These are phyloP conservation scores for Leptinotarsa haldemani DNA, from an alignment of 2,888 invertebrate genomes.

Conservation along the genomic window DNA sequence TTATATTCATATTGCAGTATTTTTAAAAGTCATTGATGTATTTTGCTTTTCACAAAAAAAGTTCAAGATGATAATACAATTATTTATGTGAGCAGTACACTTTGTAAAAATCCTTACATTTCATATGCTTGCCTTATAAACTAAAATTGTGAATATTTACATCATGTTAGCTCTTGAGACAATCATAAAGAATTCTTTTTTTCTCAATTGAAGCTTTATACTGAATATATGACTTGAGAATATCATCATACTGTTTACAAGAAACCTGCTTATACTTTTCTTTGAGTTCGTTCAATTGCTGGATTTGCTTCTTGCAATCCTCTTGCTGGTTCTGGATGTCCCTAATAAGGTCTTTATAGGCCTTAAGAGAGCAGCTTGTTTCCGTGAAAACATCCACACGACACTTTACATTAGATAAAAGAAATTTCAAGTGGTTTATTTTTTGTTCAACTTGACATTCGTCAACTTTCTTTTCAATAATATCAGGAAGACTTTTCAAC, in stretches of 20 bases:
- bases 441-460: slow-evolving; percentile 60
- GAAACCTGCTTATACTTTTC: slow-evolving; percentile 63
- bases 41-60: not conserved
- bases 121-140: not conserved
- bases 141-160: slow-evolving; percentile 21
- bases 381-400: slow-evolving; percentile 64
- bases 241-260: slow-evolving; percentile 65
- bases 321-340: slow-evolving; percentile 62
- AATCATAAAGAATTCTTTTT: slow-evolving; percentile 55
- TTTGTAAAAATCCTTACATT: not conserved
- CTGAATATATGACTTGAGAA: slow-evolving; percentile 63
- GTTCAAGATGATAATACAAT: not conserved
- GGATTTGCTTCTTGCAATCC: slow-evolving; percentile 60
- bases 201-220: slow-evolving; percentile 63
- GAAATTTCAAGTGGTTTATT: slow-evolving; percentile 60
- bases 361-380: slow-evolving; percentile 62
- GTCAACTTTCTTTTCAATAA: slow-evolving; percentile 59
- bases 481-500: slow-evolving; percentile 55
- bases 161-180: slow-evolving; percentile 34
- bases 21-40: not conserved
- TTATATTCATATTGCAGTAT: not conserved
- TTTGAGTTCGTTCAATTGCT: slow-evolving; percentile 60
- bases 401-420: slow-evolving; percentile 54
- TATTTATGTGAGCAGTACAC: not conserved
- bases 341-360: slow-evolving; percentile 62